phyloP scores from a whole-genome alignment of 2,888 invertebrate genomes.

The Agonopterix heracliana region DNA sequence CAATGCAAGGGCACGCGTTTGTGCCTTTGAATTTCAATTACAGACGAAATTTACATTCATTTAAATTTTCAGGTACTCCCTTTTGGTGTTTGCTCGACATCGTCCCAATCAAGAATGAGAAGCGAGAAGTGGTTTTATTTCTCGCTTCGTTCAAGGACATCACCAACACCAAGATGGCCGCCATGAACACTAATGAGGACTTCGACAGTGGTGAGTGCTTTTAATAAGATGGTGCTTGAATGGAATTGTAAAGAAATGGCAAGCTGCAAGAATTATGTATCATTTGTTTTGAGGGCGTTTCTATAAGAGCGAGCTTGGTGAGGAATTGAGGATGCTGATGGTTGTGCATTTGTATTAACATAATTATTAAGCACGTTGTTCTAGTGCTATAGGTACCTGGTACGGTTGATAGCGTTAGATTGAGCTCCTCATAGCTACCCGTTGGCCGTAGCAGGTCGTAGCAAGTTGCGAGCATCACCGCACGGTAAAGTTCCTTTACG shows the following conservation, averaged over 20 bases:
- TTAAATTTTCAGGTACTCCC: conserved; percentile 81
- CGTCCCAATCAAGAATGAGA: conserved; percentile 98
- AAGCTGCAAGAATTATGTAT: conserved; percentile 26
- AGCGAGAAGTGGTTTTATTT: conserved; percentile 96
- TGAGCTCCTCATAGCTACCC: conserved; percentile 59
- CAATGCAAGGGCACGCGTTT: conserved; percentile 17
- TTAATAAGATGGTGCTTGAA: conserved; percentile 25
- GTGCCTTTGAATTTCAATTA: conserved; percentile 23
- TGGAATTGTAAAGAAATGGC: conserved; percentile 30
- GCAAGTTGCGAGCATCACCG: conserved; percentile 61
- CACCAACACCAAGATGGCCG: conserved; percentile 92
- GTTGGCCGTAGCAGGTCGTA: conserved; percentile 56
- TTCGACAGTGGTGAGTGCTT: conserved; percentile 89
- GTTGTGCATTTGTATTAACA: conserved; percentile 37
- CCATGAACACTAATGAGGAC: conserved; percentile 88
- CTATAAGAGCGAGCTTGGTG: conserved; percentile 14
- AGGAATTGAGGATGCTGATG: conserved; percentile 24
- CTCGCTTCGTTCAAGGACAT: conserved; percentile 98
- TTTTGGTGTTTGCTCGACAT: conserved; percentile 98
- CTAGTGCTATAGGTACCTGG: conserved; percentile 51
- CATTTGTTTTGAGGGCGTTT: conserved; percentile 21
- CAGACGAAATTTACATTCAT: conserved; percentile 25
- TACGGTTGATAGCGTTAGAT: conserved; percentile 54
- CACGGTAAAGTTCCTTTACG: conserved; percentile 65
- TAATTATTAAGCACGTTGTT: conserved; percentile 55